Evolutionary conservation across 2,113 vertebrate species (phyloP).

Genomic region (Zingel zingel): DNA sequence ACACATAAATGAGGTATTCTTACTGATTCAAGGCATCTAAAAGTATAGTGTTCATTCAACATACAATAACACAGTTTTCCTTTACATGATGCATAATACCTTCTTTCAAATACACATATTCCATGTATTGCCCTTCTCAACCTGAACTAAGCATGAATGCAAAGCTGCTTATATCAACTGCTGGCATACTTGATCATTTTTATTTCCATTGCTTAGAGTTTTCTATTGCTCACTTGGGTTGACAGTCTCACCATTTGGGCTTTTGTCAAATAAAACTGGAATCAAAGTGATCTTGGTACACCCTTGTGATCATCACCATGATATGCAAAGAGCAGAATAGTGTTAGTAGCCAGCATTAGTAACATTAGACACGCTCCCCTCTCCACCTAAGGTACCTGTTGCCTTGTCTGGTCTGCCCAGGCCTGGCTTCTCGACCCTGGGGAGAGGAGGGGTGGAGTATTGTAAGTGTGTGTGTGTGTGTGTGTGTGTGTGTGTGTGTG

Average conservation of each 20-base stretch:
- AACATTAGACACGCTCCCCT: constrained; percentile 52
- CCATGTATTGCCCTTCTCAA: neutral
- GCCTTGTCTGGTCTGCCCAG: constrained; percentile 46
- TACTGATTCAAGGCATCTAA: too few species aligned
- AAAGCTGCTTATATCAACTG: neutral
- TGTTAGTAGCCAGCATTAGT: constrained; percentile 44
- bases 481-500: constrained; percentile 16
- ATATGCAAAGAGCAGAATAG: constrained; percentile 2
- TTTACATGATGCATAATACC: too few species aligned
- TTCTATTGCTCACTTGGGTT: neutral
- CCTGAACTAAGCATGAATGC: too few species aligned
- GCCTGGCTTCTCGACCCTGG: constrained; percentile 41
- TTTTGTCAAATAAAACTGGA: neutral
- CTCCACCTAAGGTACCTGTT: constrained; percentile 69
- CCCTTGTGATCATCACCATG: neutral
- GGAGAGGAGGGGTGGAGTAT: constrained; percentile 13
- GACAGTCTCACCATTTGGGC: neutral
- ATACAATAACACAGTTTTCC: too few species aligned
- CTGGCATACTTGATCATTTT: neutral
- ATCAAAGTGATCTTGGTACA: neutral
- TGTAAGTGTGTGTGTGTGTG: constrained; percentile 6
- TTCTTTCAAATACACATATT: neutral
- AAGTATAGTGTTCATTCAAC: too few species aligned
- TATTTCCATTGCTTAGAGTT: neutral
- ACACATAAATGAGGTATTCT: too few species aligned